These are phyloP conservation scores for Arnoldichthys spilopterus DNA, from an alignment of 2,797 vertebrate species.

Conservation along the genomic window DNA sequence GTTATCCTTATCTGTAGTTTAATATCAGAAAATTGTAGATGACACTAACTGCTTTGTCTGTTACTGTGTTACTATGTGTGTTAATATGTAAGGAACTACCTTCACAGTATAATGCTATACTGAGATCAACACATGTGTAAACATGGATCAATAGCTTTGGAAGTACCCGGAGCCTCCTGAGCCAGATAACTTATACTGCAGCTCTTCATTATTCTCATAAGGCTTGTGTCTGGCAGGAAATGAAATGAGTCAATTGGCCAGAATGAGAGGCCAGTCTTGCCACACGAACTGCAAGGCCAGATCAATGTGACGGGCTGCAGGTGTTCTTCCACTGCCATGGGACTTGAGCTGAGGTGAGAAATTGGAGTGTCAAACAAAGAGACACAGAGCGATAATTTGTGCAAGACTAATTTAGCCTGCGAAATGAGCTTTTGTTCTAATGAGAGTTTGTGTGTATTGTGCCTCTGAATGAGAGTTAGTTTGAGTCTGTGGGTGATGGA, in stretches of 20 bases:
- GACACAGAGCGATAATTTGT: conserved; percentile 16
- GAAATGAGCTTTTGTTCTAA: conserved; percentile 22
- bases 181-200: conserved; percentile 37
- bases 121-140: conserved; percentile 19
- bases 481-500: neutral
- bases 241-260: conserved; percentile 49
- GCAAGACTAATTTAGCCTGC: neutral
- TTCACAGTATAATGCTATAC: neutral
- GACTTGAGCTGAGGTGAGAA: conserved; percentile 40
- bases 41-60: too few species aligned
- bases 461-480: neutral
- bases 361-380: conserved; percentile 36
- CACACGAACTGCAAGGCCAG: conserved; percentile 28
- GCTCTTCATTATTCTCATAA: conserved; percentile 62
- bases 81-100: neutral
- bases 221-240: conserved; percentile 42
- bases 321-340: conserved; percentile 27
- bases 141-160: conserved; percentile 38
- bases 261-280: conserved; percentile 42
- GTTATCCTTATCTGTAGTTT: too few species aligned
- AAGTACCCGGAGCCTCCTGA: conserved; percentile 26
- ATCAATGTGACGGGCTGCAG: conserved; percentile 46
- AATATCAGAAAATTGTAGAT: too few species aligned
- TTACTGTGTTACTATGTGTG: too few species aligned
- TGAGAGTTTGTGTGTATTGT: conserved; percentile 1